Evolutionary conservation across 2,888 invertebrate species (phyloP).

Genomic region (Lottia gigantea): DNA sequence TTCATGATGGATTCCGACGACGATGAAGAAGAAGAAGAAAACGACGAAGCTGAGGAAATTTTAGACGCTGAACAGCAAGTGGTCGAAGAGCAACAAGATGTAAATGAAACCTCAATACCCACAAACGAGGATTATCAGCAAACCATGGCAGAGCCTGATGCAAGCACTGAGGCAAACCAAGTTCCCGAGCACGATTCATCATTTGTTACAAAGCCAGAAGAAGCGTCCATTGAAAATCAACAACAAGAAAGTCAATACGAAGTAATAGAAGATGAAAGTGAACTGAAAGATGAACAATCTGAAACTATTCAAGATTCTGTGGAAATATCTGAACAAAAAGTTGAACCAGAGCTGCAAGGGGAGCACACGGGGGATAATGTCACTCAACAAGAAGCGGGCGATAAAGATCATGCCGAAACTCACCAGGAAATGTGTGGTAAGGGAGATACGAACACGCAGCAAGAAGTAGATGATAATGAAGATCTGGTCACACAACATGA

Average conservation of each 20-base stretch:
- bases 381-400: background rate
- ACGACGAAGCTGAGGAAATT: slow-evolving; percentile 11
- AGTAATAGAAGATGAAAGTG: background rate
- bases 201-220: slow-evolving; percentile 10
- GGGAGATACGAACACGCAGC: slow-evolving; percentile 12
- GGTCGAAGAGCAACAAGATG: slow-evolving; percentile 12
- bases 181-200: slow-evolving; percentile 23
- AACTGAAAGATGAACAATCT: background rate
- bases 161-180: background rate
- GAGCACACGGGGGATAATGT: background rate
- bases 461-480: slow-evolving; percentile 17
- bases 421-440: background rate
- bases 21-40: slow-evolving; percentile 11
- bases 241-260: background rate
- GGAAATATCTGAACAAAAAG: background rate
- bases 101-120: slow-evolving; percentile 19
- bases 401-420: too few species aligned
- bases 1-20: slow-evolving; percentile 4
- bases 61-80: background rate
- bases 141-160: slow-evolving; percentile 24
- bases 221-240: background rate
- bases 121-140: slow-evolving; percentile 29
- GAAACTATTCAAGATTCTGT: background rate
- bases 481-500: slow-evolving; percentile 8
- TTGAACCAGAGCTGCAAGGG: background rate